phyloP scores from a whole-genome alignment of 2,797 vertebrate genomes.

The Tapera naevia region DNA sequence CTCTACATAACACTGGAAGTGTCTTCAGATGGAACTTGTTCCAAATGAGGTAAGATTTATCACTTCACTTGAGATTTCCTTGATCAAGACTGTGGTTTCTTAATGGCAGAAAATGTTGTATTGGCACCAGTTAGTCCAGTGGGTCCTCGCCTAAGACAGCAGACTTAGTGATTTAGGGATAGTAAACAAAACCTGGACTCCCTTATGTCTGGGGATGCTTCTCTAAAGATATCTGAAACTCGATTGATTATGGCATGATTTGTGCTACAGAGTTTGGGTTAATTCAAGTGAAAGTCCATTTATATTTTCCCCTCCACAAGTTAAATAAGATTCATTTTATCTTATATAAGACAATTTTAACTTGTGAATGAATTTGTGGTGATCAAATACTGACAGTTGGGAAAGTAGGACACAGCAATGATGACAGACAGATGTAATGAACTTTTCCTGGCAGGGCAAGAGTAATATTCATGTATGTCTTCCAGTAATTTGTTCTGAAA shows the following conservation, averaged over 20 bases:
- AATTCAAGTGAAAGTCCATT: not conserved
- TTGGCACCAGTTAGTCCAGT: not conserved
- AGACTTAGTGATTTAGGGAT: not conserved
- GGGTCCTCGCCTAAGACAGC: not conserved
- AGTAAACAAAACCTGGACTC: not conserved
- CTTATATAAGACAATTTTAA: not conserved
- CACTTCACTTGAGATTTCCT: not conserved
- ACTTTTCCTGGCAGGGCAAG: not conserved
- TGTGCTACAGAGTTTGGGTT: not conserved
- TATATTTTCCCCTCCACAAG: not conserved
- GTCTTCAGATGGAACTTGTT: not conserved
- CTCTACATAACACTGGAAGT: not conserved
- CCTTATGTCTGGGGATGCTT: not conserved
- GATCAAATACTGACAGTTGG: not conserved
- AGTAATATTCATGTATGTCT: not conserved
- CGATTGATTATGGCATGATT: not conserved
- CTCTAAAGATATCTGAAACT: not conserved
- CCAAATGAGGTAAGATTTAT: not conserved
- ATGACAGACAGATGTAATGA: not conserved
- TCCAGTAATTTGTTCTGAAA: not conserved
- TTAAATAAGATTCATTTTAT: not conserved
- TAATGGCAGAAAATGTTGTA: not conserved
- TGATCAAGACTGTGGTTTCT: not conserved
- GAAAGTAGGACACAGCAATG: not conserved
- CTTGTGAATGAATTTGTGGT: not conserved